Conservation (phyloP, 2,888 invertebrate species). For the Phaedon cochleariae region DNA sequence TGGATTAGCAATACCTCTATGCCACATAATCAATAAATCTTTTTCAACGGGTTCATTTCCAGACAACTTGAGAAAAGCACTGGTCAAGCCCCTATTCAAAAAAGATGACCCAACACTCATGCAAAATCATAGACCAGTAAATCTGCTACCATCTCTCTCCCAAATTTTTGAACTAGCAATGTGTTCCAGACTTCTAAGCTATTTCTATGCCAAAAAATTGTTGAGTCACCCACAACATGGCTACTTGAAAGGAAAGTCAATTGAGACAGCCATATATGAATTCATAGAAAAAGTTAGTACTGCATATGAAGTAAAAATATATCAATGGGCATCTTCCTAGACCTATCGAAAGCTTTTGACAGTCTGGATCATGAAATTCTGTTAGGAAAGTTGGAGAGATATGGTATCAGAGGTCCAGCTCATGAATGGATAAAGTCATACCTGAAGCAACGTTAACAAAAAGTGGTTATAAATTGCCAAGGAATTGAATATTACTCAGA, state of each 20-base stretch:
- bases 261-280: constrained; percentile 16
- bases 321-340: constrained; percentile 7
- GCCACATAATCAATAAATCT: constrained; percentile 12
- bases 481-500: constrained; percentile 8
- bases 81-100: constrained; percentile 4
- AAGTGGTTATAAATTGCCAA: constrained; percentile 1
- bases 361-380: constrained; percentile 6
- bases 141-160: constrained; percentile 3
- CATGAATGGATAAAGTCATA: constrained; percentile 10
- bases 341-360: constrained; percentile 10
- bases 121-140: constrained; percentile 3
- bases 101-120: constrained; percentile 8
- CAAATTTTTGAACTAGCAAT: constrained; percentile 4
- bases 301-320: constrained; percentile 10
- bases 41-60: constrained; percentile 7
- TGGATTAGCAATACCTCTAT: constrained; percentile 4
- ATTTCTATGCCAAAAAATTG: constrained; percentile 9
- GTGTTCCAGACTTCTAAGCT: constrained; percentile 6
- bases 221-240: constrained; percentile 17
- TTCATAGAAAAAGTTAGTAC: constrained; percentile 11
- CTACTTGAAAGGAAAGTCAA: constrained; percentile 7
- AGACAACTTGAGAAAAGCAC: constrained; percentile 6
- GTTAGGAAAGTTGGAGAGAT: not conserved
- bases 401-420: constrained; percentile 5
- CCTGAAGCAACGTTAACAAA: constrained; percentile 7